A percentile compares a stretch with the other conserved stretches of the same genome.
phyloP scores from a whole-genome alignment of 2,797 vertebrate species.

The Pseudotriccus pelzelni region DNA sequence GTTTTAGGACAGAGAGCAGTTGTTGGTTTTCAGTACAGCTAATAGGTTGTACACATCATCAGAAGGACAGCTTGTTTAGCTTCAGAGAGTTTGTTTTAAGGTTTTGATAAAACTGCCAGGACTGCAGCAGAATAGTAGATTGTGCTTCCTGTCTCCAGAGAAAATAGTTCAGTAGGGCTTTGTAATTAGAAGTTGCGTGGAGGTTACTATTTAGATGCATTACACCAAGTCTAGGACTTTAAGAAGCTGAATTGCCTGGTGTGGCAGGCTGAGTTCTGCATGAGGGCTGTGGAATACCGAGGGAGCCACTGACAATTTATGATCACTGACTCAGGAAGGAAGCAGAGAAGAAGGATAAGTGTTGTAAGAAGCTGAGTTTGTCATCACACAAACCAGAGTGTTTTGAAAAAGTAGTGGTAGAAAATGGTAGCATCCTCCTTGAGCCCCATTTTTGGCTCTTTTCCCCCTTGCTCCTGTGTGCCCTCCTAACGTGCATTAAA shows the following conservation, averaged over 20 bases:
- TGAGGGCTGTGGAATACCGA: neutral
- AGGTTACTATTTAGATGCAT: neutral
- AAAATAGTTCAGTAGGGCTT: neutral
- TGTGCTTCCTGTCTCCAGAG: neutral
- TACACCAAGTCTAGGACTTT: neutral
- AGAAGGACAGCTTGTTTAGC: neutral
- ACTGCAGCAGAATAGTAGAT: neutral
- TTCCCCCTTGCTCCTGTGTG: neutral
- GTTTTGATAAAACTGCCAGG: neutral
- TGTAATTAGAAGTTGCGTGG: neutral
- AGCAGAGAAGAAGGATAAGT: neutral
- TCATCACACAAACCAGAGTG: neutral
- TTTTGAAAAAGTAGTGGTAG: neutral
- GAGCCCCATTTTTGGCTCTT: neutral
- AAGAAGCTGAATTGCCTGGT: neutral
- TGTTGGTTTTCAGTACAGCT: neutral
- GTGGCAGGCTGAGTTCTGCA: neutral
- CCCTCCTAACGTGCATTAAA: neutral
- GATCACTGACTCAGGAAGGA: neutral
- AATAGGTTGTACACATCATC: neutral
- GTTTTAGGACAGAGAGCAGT: neutral
- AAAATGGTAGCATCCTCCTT: neutral
- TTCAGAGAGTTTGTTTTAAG: neutral
- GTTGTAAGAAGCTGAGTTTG: neutral
- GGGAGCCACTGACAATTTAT: neutral